Evolutionary conservation across 2,113 vertebrate species (phyloP).

Genomic region (Anthoscopus minutus): DNA sequence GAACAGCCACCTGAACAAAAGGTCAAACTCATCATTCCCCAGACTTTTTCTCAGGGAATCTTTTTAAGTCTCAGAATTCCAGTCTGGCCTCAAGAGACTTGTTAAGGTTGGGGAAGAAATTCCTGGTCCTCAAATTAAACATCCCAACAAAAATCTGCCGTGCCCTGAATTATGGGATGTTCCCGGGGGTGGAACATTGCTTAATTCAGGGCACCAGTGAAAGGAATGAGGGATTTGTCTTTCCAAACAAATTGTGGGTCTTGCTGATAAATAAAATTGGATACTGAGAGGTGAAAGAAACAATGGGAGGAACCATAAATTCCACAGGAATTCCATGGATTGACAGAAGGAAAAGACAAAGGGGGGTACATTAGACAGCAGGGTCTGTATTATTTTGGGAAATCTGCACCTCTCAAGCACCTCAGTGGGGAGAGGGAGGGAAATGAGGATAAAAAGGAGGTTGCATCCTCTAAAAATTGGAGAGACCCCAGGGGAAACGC

Average conservation of each 20-base stretch:
- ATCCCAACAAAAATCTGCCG: fast-evolving
- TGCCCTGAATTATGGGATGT: fast-evolving
- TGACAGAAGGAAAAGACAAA: background rate
- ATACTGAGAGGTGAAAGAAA: too few relatives aligned
- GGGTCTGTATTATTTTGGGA: background rate
- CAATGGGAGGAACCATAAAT: too few relatives aligned
- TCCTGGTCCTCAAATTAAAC: background rate
- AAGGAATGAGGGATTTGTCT: background rate
- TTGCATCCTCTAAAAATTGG: background rate
- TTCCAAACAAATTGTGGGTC: background rate
- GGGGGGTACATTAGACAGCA: too few relatives aligned
- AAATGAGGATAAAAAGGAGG: background rate
- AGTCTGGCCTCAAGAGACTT: background rate
- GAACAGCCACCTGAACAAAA: background rate
- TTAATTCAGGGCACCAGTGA: background rate
- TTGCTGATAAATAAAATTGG: background rate
- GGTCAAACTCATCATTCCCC: background rate
- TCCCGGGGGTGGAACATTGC: background rate
- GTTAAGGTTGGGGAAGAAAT: background rate
- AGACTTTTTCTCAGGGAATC: background rate
- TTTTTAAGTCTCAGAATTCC: background rate
- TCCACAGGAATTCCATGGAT: background rate
- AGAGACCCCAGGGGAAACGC: background rate
- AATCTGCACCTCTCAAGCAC: background rate
- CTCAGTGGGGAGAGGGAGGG: background rate